Evolutionary conservation across 1,140 invertebrate species (phyloP).

Genomic region (Eciton burchellii): DNA sequence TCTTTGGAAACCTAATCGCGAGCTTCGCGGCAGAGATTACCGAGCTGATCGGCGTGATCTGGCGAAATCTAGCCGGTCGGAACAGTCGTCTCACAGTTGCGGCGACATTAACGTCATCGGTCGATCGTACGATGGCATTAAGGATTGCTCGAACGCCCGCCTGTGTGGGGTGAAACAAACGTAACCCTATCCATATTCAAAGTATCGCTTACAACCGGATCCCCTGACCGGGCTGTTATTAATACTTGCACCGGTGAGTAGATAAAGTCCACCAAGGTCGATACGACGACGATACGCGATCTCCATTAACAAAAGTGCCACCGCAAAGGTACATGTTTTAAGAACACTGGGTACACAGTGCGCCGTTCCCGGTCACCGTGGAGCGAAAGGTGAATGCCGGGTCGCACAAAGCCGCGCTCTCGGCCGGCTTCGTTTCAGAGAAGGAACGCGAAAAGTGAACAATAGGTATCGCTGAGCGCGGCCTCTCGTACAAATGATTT

Average conservation of each 20-base stretch:
- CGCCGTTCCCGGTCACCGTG: background rate
- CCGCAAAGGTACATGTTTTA: conserved; percentile 48
- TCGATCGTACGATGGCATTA: conserved; percentile 2
- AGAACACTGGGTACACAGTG: conserved; percentile 1
- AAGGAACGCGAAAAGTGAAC: conserved; percentile 47
- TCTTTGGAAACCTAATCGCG: background rate
- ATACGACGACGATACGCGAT: conserved; percentile 27
- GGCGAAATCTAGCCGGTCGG: background rate
- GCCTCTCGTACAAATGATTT: conserved; percentile 48
- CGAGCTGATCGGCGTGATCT: background rate
- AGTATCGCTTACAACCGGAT: conserved; percentile 49
- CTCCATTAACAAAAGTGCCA: conserved; percentile 53
- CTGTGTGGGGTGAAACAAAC: conserved; percentile 43
- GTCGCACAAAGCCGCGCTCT: conserved; percentile 26
- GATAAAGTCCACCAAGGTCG: conserved; percentile 54
- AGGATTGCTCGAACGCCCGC: conserved; percentile 8
- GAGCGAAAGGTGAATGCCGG: conserved; percentile 42
- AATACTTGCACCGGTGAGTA: conserved; percentile 53
- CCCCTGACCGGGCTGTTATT: conserved; percentile 45
- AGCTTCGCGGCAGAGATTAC: background rate
- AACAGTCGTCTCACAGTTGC: background rate
- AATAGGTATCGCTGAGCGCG: conserved; percentile 28
- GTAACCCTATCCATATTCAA: conserved; percentile 54
- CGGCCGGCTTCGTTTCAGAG: conserved; percentile 26
- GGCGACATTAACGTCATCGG: too few relatives aligned